These are phyloP conservation scores for Monarcha castaneiventris DNA, from an alignment of 2,113 vertebrate species.

Conservation along the genomic window DNA sequence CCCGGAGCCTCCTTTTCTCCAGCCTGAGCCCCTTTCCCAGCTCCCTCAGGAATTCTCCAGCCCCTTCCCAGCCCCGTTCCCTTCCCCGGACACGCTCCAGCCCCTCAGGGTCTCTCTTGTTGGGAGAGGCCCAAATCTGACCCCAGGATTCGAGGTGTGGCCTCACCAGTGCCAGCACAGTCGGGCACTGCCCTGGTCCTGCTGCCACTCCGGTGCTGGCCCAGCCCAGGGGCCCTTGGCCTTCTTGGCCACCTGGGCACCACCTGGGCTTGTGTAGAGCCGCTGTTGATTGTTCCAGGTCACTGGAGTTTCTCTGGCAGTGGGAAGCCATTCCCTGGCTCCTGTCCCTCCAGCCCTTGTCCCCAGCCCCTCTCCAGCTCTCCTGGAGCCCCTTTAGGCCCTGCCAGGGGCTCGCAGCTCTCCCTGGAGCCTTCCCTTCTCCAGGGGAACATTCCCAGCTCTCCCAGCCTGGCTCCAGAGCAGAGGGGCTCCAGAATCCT, in stretches of 20 bases:
- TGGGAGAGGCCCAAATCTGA: not conserved
- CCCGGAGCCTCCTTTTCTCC: not conserved
- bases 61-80: not conserved
- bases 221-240: not conserved
- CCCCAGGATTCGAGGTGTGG: not conserved
- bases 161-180: not conserved
- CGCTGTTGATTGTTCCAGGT: rapidly evolving
- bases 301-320: not conserved
- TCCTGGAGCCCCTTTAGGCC: not conserved
- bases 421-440: not conserved
- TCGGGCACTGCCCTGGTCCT: not conserved
- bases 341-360: not conserved
- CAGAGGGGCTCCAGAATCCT: not conserved
- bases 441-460: not conserved
- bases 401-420: rapidly evolving
- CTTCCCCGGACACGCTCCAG: not conserved
- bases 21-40: not conserved
- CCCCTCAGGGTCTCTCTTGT: not conserved
- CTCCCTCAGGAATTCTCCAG: not conserved
- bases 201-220: not conserved
- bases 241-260: not conserved
- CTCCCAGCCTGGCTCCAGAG: not conserved
- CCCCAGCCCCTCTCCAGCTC: not conserved
- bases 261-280: not conserved
- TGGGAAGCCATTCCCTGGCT: not conserved